A percentile compares a stretch with the other conserved stretches of the same genome.
phyloP scores from a whole-genome alignment of 2,888 invertebrate species.

The Elaeidobius kamerunicus region DNA sequence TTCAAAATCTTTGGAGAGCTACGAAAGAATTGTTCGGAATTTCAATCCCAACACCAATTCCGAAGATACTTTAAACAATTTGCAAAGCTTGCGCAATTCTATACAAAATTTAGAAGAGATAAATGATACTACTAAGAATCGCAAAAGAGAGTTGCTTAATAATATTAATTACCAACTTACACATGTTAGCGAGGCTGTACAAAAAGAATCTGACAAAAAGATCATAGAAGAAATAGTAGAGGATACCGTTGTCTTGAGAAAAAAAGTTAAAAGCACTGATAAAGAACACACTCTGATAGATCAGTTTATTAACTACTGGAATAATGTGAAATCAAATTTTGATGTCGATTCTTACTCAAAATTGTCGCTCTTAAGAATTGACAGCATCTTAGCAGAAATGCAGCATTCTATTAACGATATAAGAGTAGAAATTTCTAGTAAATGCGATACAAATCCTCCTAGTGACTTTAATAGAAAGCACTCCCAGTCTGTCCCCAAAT shows the following conservation, averaged over 20 bases:
- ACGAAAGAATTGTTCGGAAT: slow-evolving; percentile 31
- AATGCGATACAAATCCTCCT: slow-evolving; percentile 23
- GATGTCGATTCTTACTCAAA: slow-evolving; percentile 26
- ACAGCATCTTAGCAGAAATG: slow-evolving; percentile 29
- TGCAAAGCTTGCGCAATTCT: slow-evolving; percentile 29
- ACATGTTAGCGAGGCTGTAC: not conserved
- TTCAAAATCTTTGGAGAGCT: slow-evolving; percentile 27
- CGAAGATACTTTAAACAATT: slow-evolving; percentile 26
- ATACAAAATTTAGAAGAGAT: slow-evolving; percentile 28
- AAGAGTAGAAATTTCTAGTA: slow-evolving; percentile 23
- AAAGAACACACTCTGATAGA: slow-evolving; percentile 29
- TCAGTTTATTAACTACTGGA: slow-evolving; percentile 31
- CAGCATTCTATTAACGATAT: slow-evolving; percentile 27
- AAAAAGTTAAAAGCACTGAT: slow-evolving; percentile 25
- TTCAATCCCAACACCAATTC: slow-evolving; percentile 29
- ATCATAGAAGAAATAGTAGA: slow-evolving; percentile 28
- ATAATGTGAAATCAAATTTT: slow-evolving; percentile 27
- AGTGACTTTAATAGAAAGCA: slow-evolving; percentile 15
- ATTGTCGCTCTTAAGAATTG: slow-evolving; percentile 30
- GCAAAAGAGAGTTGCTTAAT: slow-evolving; percentile 21
- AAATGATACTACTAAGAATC: slow-evolving; percentile 20
- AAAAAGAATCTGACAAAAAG: slow-evolving; percentile 16
- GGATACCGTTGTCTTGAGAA: slow-evolving; percentile 28
- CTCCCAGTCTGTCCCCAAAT: slow-evolving; percentile 28
- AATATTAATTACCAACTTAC: slow-evolving; percentile 14